Evolutionary conservation across 2,113 vertebrate species (phyloP), one percentile per base, ranked within the genome.

Genomic region (Gambusia affinis): DNA sequence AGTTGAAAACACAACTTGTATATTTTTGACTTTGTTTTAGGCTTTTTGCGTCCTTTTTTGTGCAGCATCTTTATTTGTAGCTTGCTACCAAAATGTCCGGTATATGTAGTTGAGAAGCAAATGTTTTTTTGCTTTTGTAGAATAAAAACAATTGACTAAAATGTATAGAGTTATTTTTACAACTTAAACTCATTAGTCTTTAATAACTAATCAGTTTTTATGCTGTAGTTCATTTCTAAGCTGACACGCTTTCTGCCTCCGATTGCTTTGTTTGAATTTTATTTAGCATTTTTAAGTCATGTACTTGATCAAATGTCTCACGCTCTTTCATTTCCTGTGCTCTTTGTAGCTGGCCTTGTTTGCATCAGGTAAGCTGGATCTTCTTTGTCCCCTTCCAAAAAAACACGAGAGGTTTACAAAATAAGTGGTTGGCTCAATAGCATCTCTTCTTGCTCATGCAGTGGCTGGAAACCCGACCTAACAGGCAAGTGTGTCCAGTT

Each of bases 381-480:
- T 19, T 2, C 4, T 47, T 4, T 42, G 2, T 6, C 5, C 44
- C 44, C 44, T 29, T 42, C 11, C 3, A 10, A 24, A 69, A 51
- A 12, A 8, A 3, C 19, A n/a, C 4, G 10, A 3, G 12, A 17
- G 2, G 19, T 44, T n/a, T 47, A 4, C n/a, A 8, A 29, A n/a
- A 24, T 1, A 54, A 64, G 12, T 8, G 1, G 35, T 37, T 10
- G 8, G 12, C 8, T 65, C 14, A 11, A 67, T 28, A 73, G 31
- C 15, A 2, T 60, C 8, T 28, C 1, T 76, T 68, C 78, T 27
- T 84, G 8, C 76, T 33, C 44, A 6, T 60, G 10, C 84, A 99
- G 98, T 99, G 98, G 98, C 86, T 99, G 88, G 98, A 99, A 88
- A 99, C 98, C 10, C 94, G 97, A 89, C 98, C 98, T 33, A 99